These are phyloP conservation scores for Drosophila cyrtoloma DNA, from an alignment of 2,888 invertebrate species.

Conservation along the genomic window DNA sequence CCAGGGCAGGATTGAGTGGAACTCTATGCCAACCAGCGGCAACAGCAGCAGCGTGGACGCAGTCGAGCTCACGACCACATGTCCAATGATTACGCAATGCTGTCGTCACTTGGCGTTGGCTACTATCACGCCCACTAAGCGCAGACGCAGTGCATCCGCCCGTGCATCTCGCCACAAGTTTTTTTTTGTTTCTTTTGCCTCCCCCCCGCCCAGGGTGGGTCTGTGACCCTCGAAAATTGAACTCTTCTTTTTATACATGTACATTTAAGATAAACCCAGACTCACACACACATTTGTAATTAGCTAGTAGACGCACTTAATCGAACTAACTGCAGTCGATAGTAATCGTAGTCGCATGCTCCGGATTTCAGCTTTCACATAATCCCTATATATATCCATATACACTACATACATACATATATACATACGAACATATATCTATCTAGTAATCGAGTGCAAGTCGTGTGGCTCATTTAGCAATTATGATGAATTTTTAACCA, in stretches of 20 bases:
- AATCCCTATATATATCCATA: conserved; percentile 19
- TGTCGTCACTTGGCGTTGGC: conserved; percentile 69
- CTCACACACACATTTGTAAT: conserved; percentile 58
- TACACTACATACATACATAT: conserved; percentile 6
- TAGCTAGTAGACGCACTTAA: conserved; percentile 68
- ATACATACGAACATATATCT: conserved; percentile 12
- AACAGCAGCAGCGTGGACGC: conserved; percentile 40
- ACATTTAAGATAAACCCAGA: conserved; percentile 11
- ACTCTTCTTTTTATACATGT: conserved; percentile 33
- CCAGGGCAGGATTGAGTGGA: conserved; percentile 76
- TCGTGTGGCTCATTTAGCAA: conserved; percentile 37
- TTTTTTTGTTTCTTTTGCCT: conserved; percentile 29
- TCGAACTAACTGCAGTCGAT: conserved; percentile 56
- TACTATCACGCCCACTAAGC: conserved; percentile 62
- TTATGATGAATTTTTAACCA: conserved; percentile 46
- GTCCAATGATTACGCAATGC: conserved; percentile 54
- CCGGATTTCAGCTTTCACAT: conserved; percentile 32
- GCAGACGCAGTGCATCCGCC: conserved; percentile 22
- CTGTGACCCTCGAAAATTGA: conserved; percentile 55
- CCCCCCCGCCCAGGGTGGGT: conserved; percentile 17
- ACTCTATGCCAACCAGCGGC: conserved; percentile 59
- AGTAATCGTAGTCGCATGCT: conserved; percentile 22
- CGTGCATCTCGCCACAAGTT: background rate
- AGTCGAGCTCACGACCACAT: conserved; percentile 41
- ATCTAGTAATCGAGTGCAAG: conserved; percentile 26